Percentiles rank a stretch among this genome's conserved stretches.
These are phyloP conservation scores for Trogon melanurus DNA, from an alignment of 2,113 vertebrate genomes.

Conservation along the genomic window DNA sequence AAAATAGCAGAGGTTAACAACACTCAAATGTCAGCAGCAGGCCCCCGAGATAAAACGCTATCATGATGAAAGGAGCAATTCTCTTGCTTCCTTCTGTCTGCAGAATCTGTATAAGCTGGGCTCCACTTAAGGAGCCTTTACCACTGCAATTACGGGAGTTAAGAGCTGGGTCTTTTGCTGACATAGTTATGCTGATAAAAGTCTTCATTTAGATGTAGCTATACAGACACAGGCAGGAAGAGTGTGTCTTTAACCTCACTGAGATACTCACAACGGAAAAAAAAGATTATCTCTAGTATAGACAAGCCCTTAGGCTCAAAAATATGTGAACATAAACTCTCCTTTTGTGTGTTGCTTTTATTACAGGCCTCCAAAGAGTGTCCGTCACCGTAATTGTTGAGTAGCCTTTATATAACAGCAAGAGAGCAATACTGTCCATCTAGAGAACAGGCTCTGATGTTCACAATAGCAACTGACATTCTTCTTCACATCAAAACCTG, in stretches of 20 bases:
- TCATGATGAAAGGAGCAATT: constrained; percentile 30
- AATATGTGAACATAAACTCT: not conserved
- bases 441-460: not conserved
- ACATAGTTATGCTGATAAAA: constrained; percentile 1
- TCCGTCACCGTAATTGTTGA: not conserved
- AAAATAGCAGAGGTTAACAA: constrained; percentile 26
- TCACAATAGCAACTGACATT: not conserved
- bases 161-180: not conserved
- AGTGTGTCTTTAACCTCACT: not conserved
- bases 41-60: not conserved
- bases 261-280: not conserved
- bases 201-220: not conserved
- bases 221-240: not conserved
- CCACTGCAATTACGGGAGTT: not conserved
- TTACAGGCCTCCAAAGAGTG: not conserved
- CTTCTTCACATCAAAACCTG: not conserved
- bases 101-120: not conserved
- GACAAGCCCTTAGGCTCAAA: not conserved
- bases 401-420: not conserved
- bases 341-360: not conserved
- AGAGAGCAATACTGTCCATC: not conserved
- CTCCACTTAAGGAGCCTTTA: not conserved
- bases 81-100: not conserved
- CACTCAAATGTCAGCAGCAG: not conserved
- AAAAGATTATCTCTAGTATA: not conserved